Conservation (phyloP, 2,113 vertebrate species). For the Corvus cornix region DNA sequence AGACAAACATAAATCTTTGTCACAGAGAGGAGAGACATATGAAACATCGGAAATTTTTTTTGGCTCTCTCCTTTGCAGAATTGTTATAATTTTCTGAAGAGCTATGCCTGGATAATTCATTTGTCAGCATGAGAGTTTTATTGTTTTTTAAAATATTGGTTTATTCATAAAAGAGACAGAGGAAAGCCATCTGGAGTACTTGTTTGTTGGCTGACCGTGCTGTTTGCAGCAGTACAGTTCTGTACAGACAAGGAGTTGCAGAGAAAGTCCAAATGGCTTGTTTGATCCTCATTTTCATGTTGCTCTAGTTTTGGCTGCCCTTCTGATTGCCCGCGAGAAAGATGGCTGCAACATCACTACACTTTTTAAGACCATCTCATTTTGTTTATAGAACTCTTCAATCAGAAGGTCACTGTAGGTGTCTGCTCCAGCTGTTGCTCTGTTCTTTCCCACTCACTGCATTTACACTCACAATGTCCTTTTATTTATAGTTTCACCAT, state of each 20-base stretch:
- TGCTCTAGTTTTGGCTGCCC: neutral
- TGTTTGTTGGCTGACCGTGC: neutral
- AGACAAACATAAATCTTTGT: slow-evolving; percentile 2
- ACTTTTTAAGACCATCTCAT: neutral
- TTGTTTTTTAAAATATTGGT: neutral
- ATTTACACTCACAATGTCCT: neutral
- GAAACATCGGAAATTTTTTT: neutral
- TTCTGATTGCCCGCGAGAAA: neutral
- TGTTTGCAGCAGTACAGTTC: neutral
- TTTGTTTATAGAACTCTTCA: slow-evolving; percentile 43
- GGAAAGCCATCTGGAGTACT: slow-evolving; percentile 1
- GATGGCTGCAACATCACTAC: neutral
- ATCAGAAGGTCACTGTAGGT: neutral
- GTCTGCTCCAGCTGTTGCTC: slow-evolving; percentile 34
- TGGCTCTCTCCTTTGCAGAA: neutral
- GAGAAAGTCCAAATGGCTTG: neutral
- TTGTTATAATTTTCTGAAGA: neutral
- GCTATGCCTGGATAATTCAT: neutral
- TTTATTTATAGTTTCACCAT: neutral
- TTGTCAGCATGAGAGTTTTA: slow-evolving; percentile 31
- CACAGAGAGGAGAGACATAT: neutral
- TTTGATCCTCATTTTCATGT: slow-evolving; percentile 13
- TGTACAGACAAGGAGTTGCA: neutral
- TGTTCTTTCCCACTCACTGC: neutral
- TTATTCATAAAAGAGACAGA: slow-evolving; percentile 3